A percentile compares a stretch with the other conserved stretches of the same genome.
phyloP scores from a whole-genome alignment of 2,797 vertebrate species.

The Artibeus lituratus region DNA sequence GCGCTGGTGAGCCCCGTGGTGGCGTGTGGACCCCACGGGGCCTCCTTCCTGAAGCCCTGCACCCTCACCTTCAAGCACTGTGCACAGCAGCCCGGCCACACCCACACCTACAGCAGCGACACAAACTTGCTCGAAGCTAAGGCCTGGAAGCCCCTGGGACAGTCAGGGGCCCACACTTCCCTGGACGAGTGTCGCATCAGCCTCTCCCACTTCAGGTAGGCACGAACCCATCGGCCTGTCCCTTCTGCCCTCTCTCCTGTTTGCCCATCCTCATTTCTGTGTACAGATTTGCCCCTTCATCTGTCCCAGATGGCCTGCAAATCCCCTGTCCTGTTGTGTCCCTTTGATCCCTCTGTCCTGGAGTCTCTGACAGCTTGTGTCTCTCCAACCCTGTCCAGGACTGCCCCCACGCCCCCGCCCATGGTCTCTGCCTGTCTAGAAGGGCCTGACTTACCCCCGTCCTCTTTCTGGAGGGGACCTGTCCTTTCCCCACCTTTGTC shows the following conservation, averaged over 20 bases:
- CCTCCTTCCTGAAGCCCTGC: constrained; percentile 71
- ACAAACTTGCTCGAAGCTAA: constrained; percentile 53
- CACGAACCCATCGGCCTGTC: accelerated
- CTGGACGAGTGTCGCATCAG: constrained; percentile 64
- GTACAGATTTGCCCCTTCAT: not conserved
- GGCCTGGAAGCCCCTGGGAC: constrained; percentile 58
- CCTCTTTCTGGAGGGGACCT: not conserved
- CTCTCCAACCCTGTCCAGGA: not conserved
- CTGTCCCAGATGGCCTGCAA: not conserved
- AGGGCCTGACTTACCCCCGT: not conserved
- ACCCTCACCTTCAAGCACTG: constrained; percentile 74
- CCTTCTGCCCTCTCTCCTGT: not conserved
- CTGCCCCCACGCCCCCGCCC: too few relatives aligned
- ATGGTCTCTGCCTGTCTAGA: not conserved
- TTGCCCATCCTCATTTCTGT: not conserved
- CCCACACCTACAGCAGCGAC: constrained; percentile 55
- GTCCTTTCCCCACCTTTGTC: not conserved
- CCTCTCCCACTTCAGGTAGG: constrained; percentile 75
- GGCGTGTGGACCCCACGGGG: constrained; percentile 64
- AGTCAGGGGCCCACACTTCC: not conserved
- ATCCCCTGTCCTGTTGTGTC: not conserved
- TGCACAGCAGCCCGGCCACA: constrained; percentile 41
- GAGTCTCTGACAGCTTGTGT: not conserved
- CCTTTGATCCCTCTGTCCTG: not conserved
- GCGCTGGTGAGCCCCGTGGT: constrained; percentile 73